phyloP scores from a whole-genome alignment of 2,888 invertebrate genomes.

The Dynastes tityus region DNA sequence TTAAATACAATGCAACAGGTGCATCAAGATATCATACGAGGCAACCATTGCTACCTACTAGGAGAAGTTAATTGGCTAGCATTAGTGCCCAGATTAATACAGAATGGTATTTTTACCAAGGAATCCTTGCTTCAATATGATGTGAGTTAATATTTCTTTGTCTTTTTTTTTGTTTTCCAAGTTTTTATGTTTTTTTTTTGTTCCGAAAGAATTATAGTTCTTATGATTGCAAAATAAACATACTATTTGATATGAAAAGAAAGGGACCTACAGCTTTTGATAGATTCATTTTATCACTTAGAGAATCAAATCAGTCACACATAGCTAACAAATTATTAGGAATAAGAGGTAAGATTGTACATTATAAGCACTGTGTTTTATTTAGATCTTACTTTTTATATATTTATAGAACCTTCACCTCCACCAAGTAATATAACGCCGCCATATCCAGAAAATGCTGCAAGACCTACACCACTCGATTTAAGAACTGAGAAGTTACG shows the following conservation, averaged over 20 bases:
- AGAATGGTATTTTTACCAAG: conserved; percentile 43
- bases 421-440: conserved; percentile 12
- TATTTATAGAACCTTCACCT: conserved; percentile 4
- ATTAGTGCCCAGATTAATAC: conserved; percentile 43
- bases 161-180: neutral
- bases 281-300: conserved; percentile 36
- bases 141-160: conserved; percentile 22
- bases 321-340: conserved; percentile 47
- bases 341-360: conserved; percentile 30
- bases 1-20: conserved; percentile 37
- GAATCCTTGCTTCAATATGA: conserved; percentile 35
- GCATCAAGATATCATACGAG: conserved; percentile 44
- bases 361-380: neutral
- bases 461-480: conserved; percentile 31
- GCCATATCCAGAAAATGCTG: conserved; percentile 1
- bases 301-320: conserved; percentile 41
- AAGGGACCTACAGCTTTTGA: conserved; percentile 47
- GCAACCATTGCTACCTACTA: conserved; percentile 43
- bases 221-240: conserved; percentile 21
- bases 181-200: neutral
- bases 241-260: conserved; percentile 36
- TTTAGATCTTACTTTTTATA: neutral
- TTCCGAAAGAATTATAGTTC: conserved; percentile 27
- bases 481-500: conserved; percentile 50
- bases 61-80: conserved; percentile 40